A percentile compares a stretch with the other conserved stretches of the same genome.
Conservation (phyloP, 1,140 invertebrate species). For the Diorhabda carinulata region DNA sequence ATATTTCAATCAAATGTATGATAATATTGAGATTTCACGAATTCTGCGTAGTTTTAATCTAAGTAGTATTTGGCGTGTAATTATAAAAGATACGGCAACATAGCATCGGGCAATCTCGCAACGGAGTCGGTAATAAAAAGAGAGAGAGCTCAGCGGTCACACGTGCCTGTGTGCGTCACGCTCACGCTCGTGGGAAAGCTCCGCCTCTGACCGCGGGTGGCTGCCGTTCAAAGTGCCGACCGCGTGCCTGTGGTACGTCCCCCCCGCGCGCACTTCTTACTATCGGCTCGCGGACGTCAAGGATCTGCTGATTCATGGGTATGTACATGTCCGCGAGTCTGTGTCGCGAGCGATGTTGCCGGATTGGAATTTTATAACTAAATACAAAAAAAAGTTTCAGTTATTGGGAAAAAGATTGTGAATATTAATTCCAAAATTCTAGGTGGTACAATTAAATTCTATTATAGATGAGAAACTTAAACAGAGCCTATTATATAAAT, state of each 20-base stretch:
- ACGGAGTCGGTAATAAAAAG: constrained; percentile 16
- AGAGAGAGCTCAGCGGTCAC: constrained; percentile 19
- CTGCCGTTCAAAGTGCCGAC: constrained; percentile 30
- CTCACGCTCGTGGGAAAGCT: constrained; percentile 38
- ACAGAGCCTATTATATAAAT: too few species aligned
- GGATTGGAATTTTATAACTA: background rate
- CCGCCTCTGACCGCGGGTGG: constrained; percentile 35
- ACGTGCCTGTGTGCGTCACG: constrained; percentile 42
- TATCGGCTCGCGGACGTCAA: background rate
- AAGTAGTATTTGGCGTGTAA: too few species aligned
- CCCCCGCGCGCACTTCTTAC: constrained; percentile 9
- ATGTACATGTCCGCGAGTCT: constrained; percentile 16
- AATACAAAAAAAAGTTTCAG: too few species aligned
- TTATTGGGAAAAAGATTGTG: too few species aligned
- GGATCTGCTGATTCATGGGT: constrained; percentile 22
- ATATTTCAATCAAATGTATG: too few species aligned
- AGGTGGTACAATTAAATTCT: too few species aligned
- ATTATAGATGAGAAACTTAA: too few species aligned
- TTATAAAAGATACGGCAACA: background rate
- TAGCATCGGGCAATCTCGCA: constrained; percentile 24
- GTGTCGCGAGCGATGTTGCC: constrained; percentile 10
- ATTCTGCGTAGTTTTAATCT: too few species aligned
- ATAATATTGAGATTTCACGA: too few species aligned
- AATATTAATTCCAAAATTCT: too few species aligned
- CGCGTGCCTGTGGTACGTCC: constrained; percentile 28